Evolutionary conservation across 2,113 vertebrate genomes (phyloP), one percentile per base, ranked within the genome.

Genomic region (Myotis yumanensis): DNA sequence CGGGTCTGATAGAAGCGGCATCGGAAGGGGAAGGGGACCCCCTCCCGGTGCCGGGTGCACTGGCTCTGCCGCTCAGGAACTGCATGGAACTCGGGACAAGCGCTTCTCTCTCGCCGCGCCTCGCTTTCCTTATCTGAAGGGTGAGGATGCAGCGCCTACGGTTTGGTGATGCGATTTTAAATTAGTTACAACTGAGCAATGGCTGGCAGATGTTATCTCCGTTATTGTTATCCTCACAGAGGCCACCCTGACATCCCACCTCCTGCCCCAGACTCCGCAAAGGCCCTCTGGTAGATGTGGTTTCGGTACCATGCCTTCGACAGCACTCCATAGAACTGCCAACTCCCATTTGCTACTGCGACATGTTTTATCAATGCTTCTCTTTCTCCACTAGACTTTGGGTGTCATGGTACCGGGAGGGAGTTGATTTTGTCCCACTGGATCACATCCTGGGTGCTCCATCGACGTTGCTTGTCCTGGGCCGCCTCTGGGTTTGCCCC

Each of bases 391-490:
- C 48, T 18, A 17, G 66, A 11, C 52, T 64, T 80, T 8, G 62
- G 88, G 59, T 59, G 12, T 46, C 54, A 0, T 5, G 8, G 16
- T 25, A 7, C 10, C 12, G 43, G 83, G 25, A 7, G 30, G 0
- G 15, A 1, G 8, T 46, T 0, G 11, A 9, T 40, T 35, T 11
- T 88, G 30, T 14, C 75, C 59, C 2, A 0, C 1, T 5, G 15
- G n/a, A 30, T 32, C 11, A 17, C 23, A 18, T 17, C 0, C 32
- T 0, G 8, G 73, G 48, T 32, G 59, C 66, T 20, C 57, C 14
- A 3, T 16, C 22, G 3, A 0, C 37, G 11, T 8, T 2, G 18
- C 0, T 0, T 7, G 69, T 17, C 43, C 54, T 7, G 5, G 25
- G 5, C n/a, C 15, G 1, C 46, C 62, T 66, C 52, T 28, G 22